phyloP scores from a whole-genome alignment of 2,113 vertebrate species.

The Nestor notabilis region DNA sequence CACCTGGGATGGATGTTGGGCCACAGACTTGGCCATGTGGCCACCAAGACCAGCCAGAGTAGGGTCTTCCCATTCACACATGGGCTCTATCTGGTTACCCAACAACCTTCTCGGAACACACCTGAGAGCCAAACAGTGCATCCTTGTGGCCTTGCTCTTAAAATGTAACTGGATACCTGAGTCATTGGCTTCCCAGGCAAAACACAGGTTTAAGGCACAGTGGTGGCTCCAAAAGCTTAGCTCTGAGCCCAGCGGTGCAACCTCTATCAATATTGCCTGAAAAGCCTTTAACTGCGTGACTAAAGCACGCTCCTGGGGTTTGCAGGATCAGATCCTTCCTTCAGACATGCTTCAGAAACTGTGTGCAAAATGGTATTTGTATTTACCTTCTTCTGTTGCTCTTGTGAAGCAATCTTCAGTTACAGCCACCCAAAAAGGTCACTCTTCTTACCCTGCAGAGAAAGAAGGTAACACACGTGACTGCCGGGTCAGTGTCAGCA shows the following conservation, averaged over 20 bases:
- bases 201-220: neutral
- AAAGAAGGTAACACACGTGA: slow-evolving; percentile 78
- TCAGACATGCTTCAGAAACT: neutral
- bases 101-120: neutral
- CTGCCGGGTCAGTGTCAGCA: slow-evolving; percentile 67
- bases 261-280: neutral
- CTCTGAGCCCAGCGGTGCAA: neutral
- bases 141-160: neutral
- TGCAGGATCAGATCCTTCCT: neutral
- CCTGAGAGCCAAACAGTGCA: neutral
- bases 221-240: neutral
- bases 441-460: slow-evolving; percentile 89
- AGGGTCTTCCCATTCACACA: neutral
- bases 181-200: neutral
- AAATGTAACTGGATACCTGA: neutral
- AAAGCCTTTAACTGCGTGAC: neutral
- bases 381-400: slow-evolving; percentile 92
- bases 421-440: slow-evolving; percentile 84
- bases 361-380: neutral
- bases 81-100: neutral
- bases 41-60: neutral
- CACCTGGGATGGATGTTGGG: neutral
- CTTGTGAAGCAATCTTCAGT: slow-evolving; percentile 90
- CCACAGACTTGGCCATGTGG: neutral
- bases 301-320: accelerated